Conservation (phyloP, 2,888 invertebrate species). For the Thymelicus lineola region DNA sequence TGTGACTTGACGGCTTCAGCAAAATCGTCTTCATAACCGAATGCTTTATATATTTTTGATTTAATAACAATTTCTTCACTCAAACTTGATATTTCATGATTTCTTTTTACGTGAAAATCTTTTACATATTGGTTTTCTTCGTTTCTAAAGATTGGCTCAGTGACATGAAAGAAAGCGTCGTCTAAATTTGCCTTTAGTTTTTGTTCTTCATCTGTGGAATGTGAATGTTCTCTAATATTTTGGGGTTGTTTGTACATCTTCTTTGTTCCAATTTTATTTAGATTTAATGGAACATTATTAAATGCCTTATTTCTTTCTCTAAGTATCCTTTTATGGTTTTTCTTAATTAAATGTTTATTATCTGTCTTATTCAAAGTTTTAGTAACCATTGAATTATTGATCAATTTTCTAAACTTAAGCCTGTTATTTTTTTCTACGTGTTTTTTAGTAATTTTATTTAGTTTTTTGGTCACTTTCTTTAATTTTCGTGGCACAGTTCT, state of each 20-base stretch:
- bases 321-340: too few relatives aligned
- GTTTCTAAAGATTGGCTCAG: neutral
- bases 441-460: too few relatives aligned
- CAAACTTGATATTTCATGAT: constrained; percentile 1
- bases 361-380: too few relatives aligned
- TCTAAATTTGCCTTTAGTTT: constrained; percentile 18
- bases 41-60: constrained; percentile 31
- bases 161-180: constrained; percentile 24
- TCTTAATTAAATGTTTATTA: too few relatives aligned
- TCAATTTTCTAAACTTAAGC: too few relatives aligned
- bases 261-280: neutral
- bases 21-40: constrained; percentile 15
- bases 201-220: constrained; percentile 6
- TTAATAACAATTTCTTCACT: constrained; percentile 29
- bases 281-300: neutral
- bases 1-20: neutral
- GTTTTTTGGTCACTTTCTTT: too few relatives aligned
- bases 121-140: neutral
- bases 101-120: neutral
- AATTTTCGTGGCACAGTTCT: too few relatives aligned
- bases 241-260: neutral
- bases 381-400: too few relatives aligned
- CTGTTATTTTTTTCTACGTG: too few relatives aligned
- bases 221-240: neutral
- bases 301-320: too few relatives aligned